A percentile compares a stretch with the other conserved stretches of the same genome.
These are phyloP conservation scores for Baronia brevicornis DNA, from an alignment of 2,888 invertebrate species.

Conservation along the genomic window DNA sequence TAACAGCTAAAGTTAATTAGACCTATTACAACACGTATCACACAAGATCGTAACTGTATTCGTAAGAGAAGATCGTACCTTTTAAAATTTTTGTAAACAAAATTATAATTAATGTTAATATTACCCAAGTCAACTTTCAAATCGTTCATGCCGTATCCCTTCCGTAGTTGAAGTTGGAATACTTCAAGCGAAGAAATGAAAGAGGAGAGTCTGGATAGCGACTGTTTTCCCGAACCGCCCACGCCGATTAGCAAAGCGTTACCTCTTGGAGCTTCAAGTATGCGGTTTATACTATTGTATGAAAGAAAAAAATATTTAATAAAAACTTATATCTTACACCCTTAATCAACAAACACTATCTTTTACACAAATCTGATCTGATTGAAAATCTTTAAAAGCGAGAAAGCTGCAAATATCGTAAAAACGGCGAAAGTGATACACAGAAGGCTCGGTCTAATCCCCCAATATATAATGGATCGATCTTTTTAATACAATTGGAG, in stretches of 20 bases:
- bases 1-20: too few relatives aligned
- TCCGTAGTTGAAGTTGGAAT: constrained; percentile 93
- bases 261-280: constrained; percentile 92
- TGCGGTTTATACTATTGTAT: constrained; percentile 86
- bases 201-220: constrained; percentile 89
- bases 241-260: constrained; percentile 95
- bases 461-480: too few relatives aligned
- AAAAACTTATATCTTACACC: neutral
- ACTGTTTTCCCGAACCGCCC: constrained; percentile 96
- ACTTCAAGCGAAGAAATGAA: constrained; percentile 94
- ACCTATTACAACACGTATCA: too few relatives aligned
- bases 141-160: constrained; percentile 89
- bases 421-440: too few relatives aligned
- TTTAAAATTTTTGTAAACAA: too few relatives aligned
- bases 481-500: too few relatives aligned
- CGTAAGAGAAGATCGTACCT: too few relatives aligned
- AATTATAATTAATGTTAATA: too few relatives aligned
- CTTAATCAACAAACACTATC: neutral
- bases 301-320: neutral
- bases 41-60: too few relatives aligned
- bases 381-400: too few relatives aligned
- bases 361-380: neutral
- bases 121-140: constrained; percentile 80
- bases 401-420: too few relatives aligned
- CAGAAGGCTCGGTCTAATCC: too few relatives aligned